phyloP scores from a whole-genome alignment of 37 sponge, comb jelly and placozoan genomes.

The Halichondria panicea region DNA sequence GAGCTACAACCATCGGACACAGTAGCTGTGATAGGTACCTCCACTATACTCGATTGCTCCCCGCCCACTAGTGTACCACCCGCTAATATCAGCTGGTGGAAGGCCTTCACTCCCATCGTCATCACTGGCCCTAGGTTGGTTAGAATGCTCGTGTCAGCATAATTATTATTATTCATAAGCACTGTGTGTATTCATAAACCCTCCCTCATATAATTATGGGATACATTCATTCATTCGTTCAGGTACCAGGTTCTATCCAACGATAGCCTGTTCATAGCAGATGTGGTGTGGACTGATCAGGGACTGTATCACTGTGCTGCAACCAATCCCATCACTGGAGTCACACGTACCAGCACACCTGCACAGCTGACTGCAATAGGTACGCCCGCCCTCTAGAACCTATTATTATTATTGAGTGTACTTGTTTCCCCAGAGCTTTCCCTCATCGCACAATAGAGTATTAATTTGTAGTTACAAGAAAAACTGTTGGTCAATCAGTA shows the following conservation, averaged over 20 bases:
- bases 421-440: too few relatives aligned
- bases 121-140: too few relatives aligned
- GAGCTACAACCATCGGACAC: conserved; percentile 42
- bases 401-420: neutral
- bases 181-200: neutral
- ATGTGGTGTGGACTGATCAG: conserved; percentile 28
- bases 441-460: neutral
- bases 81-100: conserved; percentile 57
- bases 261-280: conserved; percentile 38
- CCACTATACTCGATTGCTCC: conserved; percentile 16
- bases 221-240: too few relatives aligned
- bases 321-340: conserved; percentile 28
- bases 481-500: neutral
- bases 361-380: conserved; percentile 43
- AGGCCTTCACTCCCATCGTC: too few relatives aligned
- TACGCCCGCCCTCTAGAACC: conserved; percentile 2
- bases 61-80: conserved; percentile 68
- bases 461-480: neutral
- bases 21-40: conserved; percentile 23
- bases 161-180: neutral
- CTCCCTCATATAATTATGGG: too few relatives aligned
- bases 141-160: too few relatives aligned
- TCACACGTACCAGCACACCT: conserved; percentile 23
- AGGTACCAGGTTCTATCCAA: conserved; percentile 16
- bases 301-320: conserved; percentile 60